phyloP scores from a whole-genome alignment of 2,888 invertebrate species.

The Drepana falcataria region DNA sequence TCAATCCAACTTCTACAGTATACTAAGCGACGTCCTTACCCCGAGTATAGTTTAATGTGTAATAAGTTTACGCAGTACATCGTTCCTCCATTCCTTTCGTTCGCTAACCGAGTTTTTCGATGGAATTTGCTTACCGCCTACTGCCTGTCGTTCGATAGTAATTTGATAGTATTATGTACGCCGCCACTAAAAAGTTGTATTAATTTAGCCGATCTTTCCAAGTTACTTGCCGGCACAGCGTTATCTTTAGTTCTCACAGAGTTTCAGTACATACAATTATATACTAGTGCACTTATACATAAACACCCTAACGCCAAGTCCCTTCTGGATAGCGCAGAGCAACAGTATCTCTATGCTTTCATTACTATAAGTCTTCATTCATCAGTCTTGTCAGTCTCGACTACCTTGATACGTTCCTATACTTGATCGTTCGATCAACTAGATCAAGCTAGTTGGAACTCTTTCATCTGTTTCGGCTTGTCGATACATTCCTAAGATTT shows the following conservation, averaged over 20 bases:
- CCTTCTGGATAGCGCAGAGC: no score
- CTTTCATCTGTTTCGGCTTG: no score
- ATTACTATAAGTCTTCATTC: no score
- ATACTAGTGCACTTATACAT: no score
- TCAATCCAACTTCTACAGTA: neutral
- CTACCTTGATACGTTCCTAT: no score
- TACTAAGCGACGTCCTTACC: conserved; percentile 17
- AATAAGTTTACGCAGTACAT: conserved; percentile 66
- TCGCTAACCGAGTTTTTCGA: conserved; percentile 54
- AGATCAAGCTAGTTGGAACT: no score
- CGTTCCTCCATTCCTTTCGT: conserved; percentile 61
- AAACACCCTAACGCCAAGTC: no score
- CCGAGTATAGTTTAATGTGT: conserved; percentile 18
- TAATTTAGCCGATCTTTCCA: neutral
- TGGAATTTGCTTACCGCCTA: conserved; percentile 33
- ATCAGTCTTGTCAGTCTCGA: no score
- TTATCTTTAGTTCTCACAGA: neutral
- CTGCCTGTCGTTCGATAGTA: conserved; percentile 6
- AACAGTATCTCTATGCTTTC: no score
- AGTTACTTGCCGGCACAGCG: neutral
- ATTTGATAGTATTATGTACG: conserved; percentile 9
- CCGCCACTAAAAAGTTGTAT: conserved; percentile 1
- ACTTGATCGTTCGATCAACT: no score
- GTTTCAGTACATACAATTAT: no score
- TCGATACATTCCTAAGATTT: no score